Percentiles rank a stretch among this genome's conserved stretches.
Evolutionary conservation across 2,113 vertebrate species (phyloP).

Genomic region (Nettapus auritus): DNA sequence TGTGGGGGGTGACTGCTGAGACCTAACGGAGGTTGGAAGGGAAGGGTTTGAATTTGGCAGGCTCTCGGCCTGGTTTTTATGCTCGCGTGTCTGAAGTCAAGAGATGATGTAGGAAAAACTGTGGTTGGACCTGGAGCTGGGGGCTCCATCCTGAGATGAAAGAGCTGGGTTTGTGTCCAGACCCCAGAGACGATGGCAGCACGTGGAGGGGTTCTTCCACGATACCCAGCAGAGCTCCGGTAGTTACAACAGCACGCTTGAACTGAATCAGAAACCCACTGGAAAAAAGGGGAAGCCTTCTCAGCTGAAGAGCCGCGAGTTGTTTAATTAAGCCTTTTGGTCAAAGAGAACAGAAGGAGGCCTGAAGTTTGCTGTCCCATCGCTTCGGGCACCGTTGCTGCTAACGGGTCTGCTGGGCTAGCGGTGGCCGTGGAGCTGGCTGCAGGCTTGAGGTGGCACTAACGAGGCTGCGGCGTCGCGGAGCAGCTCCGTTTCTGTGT

Average conservation of each 20-base stretch:
- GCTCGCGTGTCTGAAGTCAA: neutral
- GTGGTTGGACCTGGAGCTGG: neutral
- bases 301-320: neutral
- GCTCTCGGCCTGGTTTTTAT: neutral
- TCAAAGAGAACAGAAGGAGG: neutral
- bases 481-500: neutral
- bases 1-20: neutral
- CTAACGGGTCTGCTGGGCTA: neutral
- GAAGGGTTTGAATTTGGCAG: neutral
- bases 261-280: neutral
- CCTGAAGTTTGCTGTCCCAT: neutral
- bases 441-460: neutral
- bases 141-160: rapidly evolving
- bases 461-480: neutral
- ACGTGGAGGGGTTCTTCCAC: rapidly evolving
- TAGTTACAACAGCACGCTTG: neutral
- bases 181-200: neutral
- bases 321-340: neutral
- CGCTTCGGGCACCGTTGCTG: neutral
- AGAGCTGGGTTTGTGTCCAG: rapidly evolving
- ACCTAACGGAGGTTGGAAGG: neutral
- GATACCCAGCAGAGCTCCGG: neutral
- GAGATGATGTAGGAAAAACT: neutral
- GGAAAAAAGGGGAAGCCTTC: no score
- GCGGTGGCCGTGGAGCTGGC: neutral